phyloP scores from a whole-genome alignment of 2,888 invertebrate species.

The Prenolepis imparis region DNA sequence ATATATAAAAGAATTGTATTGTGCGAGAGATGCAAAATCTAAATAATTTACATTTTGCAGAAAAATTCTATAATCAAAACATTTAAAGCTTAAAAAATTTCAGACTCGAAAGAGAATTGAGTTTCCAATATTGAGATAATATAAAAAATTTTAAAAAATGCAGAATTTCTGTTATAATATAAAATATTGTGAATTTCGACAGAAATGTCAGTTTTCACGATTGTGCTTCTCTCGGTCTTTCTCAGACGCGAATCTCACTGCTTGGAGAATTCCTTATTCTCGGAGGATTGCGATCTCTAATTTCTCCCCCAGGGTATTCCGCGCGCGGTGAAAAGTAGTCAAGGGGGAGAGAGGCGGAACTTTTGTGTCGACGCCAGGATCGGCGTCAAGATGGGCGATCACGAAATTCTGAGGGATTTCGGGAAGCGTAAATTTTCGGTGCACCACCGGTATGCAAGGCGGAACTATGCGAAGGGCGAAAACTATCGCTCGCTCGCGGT shows the following conservation, averaged over 20 bases:
- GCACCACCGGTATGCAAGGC: conserved; percentile 44
- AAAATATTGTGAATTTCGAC: conserved; percentile 12
- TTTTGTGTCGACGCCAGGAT: conserved; percentile 45
- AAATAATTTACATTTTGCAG: conserved; percentile 7
- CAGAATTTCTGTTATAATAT: not conserved
- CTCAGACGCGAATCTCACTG: conserved; percentile 29
- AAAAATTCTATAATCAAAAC: not conserved
- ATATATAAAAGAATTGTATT: not conserved
- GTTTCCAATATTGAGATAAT: not conserved
- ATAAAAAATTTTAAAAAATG: conserved; percentile 10
- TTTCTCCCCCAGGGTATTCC: not conserved
- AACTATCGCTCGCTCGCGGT: conserved; percentile 49
- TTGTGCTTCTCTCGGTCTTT: not conserved
- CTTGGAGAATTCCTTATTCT: conserved; percentile 22
- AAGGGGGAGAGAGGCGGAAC: conserved; percentile 23
- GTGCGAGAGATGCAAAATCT: not conserved
- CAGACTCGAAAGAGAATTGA: not conserved
- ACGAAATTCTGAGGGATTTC: conserved; percentile 52
- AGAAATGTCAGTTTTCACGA: conserved; percentile 17
- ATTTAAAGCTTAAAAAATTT: not conserved
- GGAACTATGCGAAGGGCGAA: conserved; percentile 51
- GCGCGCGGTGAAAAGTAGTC: conserved; percentile 31
- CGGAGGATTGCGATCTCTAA: conserved; percentile 32
- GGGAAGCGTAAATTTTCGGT: conserved; percentile 55
- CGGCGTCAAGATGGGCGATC: conserved; percentile 39